phyloP scores from a whole-genome alignment of 2,113 vertebrate species.

The Heterotilapia buettikoferi region DNA sequence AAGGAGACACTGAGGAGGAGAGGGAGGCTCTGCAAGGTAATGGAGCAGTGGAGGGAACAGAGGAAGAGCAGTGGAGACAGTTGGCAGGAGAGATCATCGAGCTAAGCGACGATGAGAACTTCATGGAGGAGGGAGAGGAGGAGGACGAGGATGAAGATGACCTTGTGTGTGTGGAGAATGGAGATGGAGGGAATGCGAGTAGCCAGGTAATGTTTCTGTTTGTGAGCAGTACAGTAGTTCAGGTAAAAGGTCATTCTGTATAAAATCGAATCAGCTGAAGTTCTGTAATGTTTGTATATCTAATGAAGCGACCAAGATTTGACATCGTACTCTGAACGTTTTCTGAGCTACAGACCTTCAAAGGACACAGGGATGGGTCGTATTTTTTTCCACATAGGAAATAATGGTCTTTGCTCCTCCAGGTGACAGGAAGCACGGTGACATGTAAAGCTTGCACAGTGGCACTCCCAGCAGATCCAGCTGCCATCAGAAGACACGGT shows the following conservation, averaged over 20 bases:
- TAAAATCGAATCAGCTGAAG: background rate
- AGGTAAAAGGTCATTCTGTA: background rate
- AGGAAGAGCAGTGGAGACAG: slow-evolving; percentile 79
- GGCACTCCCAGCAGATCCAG: slow-evolving; percentile 80
- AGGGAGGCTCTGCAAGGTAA: slow-evolving; percentile 71
- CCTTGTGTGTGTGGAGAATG: slow-evolving; percentile 81
- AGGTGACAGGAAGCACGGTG: slow-evolving; percentile 59
- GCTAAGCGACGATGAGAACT: slow-evolving; percentile 87
- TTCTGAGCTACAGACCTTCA: background rate
- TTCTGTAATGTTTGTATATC: background rate
- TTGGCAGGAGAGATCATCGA: slow-evolving; percentile 87
- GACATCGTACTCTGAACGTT: background rate
- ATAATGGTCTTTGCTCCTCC: background rate
- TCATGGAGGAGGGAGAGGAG: slow-evolving; percentile 76
- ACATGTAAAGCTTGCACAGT: slow-evolving; percentile 84
- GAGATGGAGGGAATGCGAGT: background rate
- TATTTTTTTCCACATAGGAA: background rate
- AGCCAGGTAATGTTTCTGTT: background rate
- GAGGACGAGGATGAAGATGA: slow-evolving; percentile 92
- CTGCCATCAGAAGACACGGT: slow-evolving; percentile 80
- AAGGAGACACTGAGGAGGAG: slow-evolving; percentile 39
- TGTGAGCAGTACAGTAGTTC: background rate
- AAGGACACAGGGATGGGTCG: accelerated
- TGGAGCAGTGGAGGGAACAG: background rate
- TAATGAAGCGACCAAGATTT: background rate